These are phyloP conservation scores for Pavo muticus DNA, from an alignment of 2,113 vertebrate species.

Conservation along the genomic window DNA sequence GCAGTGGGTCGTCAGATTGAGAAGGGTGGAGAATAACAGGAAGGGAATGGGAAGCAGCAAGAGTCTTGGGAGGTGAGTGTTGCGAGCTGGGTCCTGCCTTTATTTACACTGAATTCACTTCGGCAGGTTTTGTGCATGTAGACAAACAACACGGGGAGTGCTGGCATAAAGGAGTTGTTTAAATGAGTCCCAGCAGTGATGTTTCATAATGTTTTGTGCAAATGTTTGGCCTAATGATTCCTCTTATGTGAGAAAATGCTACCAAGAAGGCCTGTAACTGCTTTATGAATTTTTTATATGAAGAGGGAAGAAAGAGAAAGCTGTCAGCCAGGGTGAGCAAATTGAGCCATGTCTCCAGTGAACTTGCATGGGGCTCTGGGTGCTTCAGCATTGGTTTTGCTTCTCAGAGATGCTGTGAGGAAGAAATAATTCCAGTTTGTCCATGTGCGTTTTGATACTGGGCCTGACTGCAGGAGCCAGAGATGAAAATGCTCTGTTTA, in stretches of 20 bases:
- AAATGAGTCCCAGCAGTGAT: background rate
- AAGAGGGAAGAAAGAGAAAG: background rate
- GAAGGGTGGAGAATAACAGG: constrained; percentile 47
- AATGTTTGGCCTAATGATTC: background rate
- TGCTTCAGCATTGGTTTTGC: background rate
- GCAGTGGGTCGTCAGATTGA: background rate
- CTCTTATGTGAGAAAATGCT: background rate
- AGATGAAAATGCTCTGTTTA: background rate
- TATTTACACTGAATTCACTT: background rate
- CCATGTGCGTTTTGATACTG: background rate
- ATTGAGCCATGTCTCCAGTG: rapidly evolving
- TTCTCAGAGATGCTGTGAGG: background rate
- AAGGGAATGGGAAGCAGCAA: constrained; percentile 37
- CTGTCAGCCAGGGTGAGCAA: background rate
- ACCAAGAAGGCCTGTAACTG: background rate
- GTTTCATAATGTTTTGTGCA: constrained; percentile 23
- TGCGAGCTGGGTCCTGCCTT: background rate
- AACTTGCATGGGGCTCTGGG: background rate
- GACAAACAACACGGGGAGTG: background rate
- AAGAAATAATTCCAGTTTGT: background rate
- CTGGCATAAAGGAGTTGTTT: background rate
- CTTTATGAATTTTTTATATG: background rate
- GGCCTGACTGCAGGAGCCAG: background rate
- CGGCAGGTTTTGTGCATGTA: background rate
- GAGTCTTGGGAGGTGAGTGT: constrained; percentile 16